These are phyloP conservation scores for Siphamia tubifer DNA, from an alignment of 2,113 vertebrate genomes.

Conservation along the genomic window DNA sequence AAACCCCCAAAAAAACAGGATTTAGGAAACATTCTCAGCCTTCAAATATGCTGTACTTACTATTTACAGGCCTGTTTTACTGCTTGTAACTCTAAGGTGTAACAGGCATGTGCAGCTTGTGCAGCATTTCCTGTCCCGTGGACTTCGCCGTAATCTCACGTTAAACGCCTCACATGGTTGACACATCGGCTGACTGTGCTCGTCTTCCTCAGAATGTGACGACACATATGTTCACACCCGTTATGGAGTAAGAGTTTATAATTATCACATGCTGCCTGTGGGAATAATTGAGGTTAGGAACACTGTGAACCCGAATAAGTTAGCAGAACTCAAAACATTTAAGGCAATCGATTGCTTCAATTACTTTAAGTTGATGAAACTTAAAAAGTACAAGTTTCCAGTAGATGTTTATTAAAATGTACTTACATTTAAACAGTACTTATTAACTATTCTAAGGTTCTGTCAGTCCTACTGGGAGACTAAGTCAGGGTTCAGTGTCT, in stretches of 20 bases:
- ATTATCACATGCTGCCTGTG: constrained; percentile 69
- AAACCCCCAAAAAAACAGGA: constrained; percentile 10
- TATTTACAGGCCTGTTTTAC: neutral
- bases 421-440: too few relatives aligned
- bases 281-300: constrained; percentile 15
- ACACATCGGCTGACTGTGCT: constrained; percentile 24
- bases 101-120: neutral
- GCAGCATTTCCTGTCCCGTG: neutral
- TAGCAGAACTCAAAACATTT: too few relatives aligned
- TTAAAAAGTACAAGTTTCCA: too few relatives aligned
- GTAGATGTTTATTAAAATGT: too few relatives aligned
- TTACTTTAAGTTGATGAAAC: too few relatives aligned
- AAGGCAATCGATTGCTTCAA: too few relatives aligned
- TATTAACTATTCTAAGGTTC: too few relatives aligned
- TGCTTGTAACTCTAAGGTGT: neutral
- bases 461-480: too few relatives aligned
- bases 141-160: constrained; percentile 34
- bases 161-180: constrained; percentile 20
- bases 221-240: constrained; percentile 62
- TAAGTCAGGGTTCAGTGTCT: too few relatives aligned
- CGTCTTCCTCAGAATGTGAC: constrained; percentile 9
- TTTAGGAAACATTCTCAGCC: neutral
- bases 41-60: neutral
- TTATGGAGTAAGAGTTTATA: constrained; percentile 57
- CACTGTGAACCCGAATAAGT: too few relatives aligned